Evolutionary conservation across 2,888 invertebrate genomes (phyloP), one percentile per base, ranked within the genome.

Genomic region (Romanomermis culicivorax): DNA sequence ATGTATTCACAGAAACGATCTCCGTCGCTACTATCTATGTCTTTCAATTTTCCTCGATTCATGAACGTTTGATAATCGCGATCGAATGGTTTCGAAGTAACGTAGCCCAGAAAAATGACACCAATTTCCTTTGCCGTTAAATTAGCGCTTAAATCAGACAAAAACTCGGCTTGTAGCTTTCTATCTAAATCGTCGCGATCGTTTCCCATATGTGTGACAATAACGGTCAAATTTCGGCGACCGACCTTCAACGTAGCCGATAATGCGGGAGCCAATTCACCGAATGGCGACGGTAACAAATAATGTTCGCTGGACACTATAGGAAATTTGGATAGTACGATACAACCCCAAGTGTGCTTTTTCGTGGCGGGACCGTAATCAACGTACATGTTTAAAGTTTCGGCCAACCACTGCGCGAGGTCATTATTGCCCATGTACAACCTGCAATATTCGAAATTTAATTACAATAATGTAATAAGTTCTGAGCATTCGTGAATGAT

Each of bases 131-230:
- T 17, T 23, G 3, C 3, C 2, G 17, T 24, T 29, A 30, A 51
- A 17, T 30, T 17, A 23, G n/a, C 1, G 25, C 48, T 42, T 17
- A 56, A 25, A 7, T 58, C 54, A 29, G 70, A 62, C 17, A 71
- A 63, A 55, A 63, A 64, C 55, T 65, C 58, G 1, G 70, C 67
- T 61, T 71, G 71, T 24, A 69, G 62, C 56, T 67, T 60, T 26
- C 71, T 59, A 60, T 71, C 71, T n/a, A 69, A 55, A n/a, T 58
- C 58, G 58, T 71, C 71, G 17, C 68, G 58, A 57, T 71, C 70
- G 59, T 71, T 71, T 45, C 71, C 71, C 71, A 71, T 71, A 61
- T 71, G 71, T 47, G 69, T 70, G n/a, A 69, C 67, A 47, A 71
- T 67, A 60, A 71, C 66, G 58, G 69, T 69, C 20, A 71, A 68